These are phyloP conservation scores for Tanytarsus gracilentus DNA, from an alignment of 2,888 invertebrate species.

Conservation along the genomic window DNA sequence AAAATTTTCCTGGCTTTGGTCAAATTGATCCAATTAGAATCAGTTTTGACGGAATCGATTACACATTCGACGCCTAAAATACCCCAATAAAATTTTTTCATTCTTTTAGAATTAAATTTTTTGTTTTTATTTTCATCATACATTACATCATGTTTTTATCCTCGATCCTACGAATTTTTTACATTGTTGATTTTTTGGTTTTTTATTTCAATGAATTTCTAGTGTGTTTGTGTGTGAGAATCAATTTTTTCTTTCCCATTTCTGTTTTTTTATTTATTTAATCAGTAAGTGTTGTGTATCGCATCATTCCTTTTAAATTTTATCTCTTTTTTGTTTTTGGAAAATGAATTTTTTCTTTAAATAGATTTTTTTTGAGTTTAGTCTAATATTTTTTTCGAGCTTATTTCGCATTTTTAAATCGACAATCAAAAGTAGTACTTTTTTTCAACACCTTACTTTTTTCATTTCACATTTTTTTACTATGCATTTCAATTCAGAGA, in stretches of 20 bases:
- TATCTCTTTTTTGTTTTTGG: not conserved
- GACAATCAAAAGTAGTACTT: slow-evolving; percentile 8
- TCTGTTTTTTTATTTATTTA: slow-evolving; percentile 31
- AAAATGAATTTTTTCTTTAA: slow-evolving; percentile 3
- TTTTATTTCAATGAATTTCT: slow-evolving; percentile 24
- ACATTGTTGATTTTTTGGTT: slow-evolving; percentile 10
- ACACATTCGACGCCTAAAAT: too few species aligned
- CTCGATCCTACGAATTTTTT: slow-evolving; percentile 11
- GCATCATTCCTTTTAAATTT: not conserved
- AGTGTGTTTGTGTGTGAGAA: too few species aligned
- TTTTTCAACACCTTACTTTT: too few species aligned
- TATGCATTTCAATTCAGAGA: not conserved
- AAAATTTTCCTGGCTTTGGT: too few species aligned
- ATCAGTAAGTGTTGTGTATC: slow-evolving; percentile 40
- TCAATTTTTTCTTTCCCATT: slow-evolving; percentile 9
- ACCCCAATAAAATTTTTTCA: too few species aligned
- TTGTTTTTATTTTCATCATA: slow-evolving; percentile 18
- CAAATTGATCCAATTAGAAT: too few species aligned
- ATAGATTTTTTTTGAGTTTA: slow-evolving; percentile 2
- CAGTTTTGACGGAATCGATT: too few species aligned
- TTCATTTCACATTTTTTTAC: not conserved
- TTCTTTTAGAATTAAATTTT: slow-evolving; percentile 8
- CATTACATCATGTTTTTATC: slow-evolving; percentile 13
- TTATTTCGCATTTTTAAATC: slow-evolving; percentile 7
- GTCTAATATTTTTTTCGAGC: slow-evolving; percentile 5